These are phyloP conservation scores for Tipula vernalis DNA, from an alignment of 2,888 invertebrate genomes.

Conservation along the genomic window DNA sequence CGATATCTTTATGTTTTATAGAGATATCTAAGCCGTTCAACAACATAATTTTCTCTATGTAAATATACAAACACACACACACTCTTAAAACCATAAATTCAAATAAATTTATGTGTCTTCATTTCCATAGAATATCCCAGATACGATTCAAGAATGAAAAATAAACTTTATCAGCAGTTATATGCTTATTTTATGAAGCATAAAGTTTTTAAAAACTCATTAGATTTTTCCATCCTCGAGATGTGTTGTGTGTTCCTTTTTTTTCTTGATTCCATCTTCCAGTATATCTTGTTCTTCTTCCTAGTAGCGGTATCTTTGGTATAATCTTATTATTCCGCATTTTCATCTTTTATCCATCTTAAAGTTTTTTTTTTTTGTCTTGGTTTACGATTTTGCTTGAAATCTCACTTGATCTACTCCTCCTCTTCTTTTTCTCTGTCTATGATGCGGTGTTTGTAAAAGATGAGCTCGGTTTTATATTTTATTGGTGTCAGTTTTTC, in stretches of 20 bases:
- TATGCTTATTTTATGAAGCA: background rate
- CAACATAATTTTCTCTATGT: background rate
- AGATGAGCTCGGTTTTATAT: background rate
- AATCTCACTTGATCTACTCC: background rate
- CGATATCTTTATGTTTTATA: background rate
- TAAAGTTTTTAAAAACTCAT: constrained; percentile 4
- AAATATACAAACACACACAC: background rate
- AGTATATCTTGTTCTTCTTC: background rate
- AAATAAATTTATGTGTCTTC: background rate
- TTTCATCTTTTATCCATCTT: background rate
- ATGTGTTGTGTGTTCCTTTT: background rate
- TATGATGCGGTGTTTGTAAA: background rate
- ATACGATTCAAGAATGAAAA: background rate
- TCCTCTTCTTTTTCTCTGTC: background rate
- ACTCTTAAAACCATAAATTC: background rate
- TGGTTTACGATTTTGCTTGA: too few species aligned
- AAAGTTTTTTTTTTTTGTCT: background rate
- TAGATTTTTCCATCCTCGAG: background rate
- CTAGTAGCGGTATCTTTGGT: background rate
- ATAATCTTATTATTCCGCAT: background rate
- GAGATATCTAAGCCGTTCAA: background rate
- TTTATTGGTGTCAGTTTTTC: background rate
- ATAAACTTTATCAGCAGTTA: background rate
- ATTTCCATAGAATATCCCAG: background rate
- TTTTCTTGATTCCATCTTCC: background rate